These are phyloP conservation scores for Lophotriccus pileatus DNA, from an alignment of 2,797 vertebrate species.

Conservation along the genomic window DNA sequence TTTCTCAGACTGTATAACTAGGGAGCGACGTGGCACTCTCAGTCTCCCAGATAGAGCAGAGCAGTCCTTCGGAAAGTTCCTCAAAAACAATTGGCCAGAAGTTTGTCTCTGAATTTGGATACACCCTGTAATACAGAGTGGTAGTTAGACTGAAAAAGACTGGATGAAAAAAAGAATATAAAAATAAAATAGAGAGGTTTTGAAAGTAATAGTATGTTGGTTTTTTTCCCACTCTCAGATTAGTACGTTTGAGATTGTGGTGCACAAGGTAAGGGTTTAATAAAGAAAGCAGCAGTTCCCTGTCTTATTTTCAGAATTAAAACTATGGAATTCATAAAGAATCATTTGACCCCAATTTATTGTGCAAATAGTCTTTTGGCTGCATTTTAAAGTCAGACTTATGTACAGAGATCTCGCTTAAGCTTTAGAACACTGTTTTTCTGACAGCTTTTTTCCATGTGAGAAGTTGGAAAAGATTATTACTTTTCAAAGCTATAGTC, in stretches of 20 bases:
- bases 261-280: neutral
- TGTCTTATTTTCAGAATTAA: neutral
- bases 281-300: neutral
- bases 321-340: neutral
- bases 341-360: neutral
- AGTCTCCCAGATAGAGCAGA: neutral
- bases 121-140: slow-evolving; percentile 49
- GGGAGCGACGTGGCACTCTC: slow-evolving; percentile 73
- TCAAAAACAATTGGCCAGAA: slow-evolving; percentile 61
- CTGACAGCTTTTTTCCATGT: neutral
- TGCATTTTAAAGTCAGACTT: neutral
- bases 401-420: neutral
- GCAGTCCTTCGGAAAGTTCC: slow-evolving; percentile 50
- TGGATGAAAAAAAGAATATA: slow-evolving; percentile 40
- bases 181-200: slow-evolving; percentile 47
- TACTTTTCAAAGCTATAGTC: neutral
- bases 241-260: slow-evolving; percentile 1
- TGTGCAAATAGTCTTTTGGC: neutral
- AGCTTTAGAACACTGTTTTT: neutral
- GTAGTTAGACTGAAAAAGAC: slow-evolving; percentile 34
- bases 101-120: slow-evolving; percentile 38
- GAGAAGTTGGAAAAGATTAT: neutral
- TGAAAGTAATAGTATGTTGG: slow-evolving; percentile 11
- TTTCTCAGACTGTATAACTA: slow-evolving; percentile 65
- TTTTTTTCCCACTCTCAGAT: neutral